A percentile compares a stretch with the other conserved stretches of the same genome.
phyloP scores from a whole-genome alignment of 1,140 invertebrate genomes.

The Acyrthosiphon pisum region DNA sequence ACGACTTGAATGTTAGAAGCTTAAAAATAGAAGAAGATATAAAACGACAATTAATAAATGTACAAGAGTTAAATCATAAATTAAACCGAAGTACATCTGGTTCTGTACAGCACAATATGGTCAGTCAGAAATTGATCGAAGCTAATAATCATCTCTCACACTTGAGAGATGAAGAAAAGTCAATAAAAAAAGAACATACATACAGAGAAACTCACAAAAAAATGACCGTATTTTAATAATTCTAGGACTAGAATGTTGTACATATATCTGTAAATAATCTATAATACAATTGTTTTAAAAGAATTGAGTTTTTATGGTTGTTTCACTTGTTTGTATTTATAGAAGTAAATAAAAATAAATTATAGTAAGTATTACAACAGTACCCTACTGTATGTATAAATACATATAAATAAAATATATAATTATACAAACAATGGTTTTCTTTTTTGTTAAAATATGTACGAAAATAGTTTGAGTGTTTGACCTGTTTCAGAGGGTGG shows the following conservation, averaged over 20 bases:
- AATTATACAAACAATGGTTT: neutral
- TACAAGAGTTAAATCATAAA: constrained; percentile 71
- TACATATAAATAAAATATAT: neutral
- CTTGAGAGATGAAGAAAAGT: constrained; percentile 70
- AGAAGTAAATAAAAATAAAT: neutral
- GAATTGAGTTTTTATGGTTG: neutral
- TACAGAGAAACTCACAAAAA: constrained; percentile 59
- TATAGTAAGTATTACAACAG: neutral
- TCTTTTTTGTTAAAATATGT: neutral
- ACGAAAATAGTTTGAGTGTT: neutral
- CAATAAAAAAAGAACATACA: constrained; percentile 64
- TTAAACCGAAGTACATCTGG: constrained; percentile 69
- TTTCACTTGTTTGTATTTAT: neutral
- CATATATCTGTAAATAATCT: neutral
- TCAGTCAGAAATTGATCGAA: constrained; percentile 68
- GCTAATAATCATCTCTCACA: constrained; percentile 70
- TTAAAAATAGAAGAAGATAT: constrained; percentile 78
- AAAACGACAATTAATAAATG: constrained; percentile 72
- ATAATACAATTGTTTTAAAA: neutral
- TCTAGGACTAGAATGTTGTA: neutral
- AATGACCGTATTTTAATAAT: constrained; percentile 60
- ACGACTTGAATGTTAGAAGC: constrained; percentile 77
- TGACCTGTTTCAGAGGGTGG: neutral
- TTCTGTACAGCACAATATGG: constrained; percentile 68
- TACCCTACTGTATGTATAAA: neutral